These are phyloP conservation scores for Cylindroiulus punctatus DNA, from an alignment of 2,888 invertebrate species.

Conservation along the genomic window DNA sequence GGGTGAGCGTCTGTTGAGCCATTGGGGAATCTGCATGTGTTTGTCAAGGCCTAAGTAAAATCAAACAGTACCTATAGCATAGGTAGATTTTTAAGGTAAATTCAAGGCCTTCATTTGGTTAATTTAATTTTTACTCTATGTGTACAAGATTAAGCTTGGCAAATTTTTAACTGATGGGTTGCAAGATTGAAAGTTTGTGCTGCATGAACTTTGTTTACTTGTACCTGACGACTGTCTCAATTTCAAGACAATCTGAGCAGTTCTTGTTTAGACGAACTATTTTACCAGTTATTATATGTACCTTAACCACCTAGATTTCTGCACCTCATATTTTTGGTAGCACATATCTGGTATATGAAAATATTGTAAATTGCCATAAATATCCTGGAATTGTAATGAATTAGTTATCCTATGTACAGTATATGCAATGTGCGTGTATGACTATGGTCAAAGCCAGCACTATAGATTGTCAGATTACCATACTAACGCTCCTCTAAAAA, in stretches of 20 bases:
- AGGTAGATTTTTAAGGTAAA: background rate
- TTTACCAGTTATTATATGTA: too few species aligned
- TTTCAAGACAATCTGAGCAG: background rate
- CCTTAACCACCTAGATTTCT: too few species aligned
- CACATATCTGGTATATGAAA: too few species aligned
- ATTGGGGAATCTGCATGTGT: background rate
- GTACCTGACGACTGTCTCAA: background rate
- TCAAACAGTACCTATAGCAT: background rate
- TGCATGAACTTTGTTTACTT: background rate
- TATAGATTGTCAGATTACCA: too few species aligned
- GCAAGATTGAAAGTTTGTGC: background rate
- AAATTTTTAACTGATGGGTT: background rate
- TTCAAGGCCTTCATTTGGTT: background rate
- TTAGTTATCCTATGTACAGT: too few species aligned
- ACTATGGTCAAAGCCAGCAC: too few species aligned
- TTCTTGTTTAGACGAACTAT: too few species aligned
- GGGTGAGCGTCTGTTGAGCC: background rate
- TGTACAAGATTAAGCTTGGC: background rate
- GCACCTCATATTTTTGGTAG: too few species aligned
- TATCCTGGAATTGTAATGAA: too few species aligned
- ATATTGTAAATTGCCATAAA: too few species aligned
- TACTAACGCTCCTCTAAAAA: too few species aligned
- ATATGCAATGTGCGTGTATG: too few species aligned
- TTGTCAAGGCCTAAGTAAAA: constrained; percentile 12
- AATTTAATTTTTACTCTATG: background rate